Base-by-base conservation (phyloP, 2,113 vertebrate species). In the Caloenas nicobarica region DNA sequence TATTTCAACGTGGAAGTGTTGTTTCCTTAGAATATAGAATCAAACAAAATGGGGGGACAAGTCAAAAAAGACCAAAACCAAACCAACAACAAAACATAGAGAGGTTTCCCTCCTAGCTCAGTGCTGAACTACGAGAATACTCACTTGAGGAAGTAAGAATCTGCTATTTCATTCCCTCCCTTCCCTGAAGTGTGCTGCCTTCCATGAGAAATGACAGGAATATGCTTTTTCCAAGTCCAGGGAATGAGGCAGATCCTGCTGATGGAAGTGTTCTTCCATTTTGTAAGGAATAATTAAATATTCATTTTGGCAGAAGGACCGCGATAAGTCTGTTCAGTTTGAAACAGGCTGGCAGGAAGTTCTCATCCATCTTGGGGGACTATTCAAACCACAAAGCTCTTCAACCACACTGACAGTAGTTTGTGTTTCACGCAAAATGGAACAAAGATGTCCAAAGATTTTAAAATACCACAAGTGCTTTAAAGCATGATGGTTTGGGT, bases 141-240 rank as follows among this genome's bases (percentile, higher is more conserved):
- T 34, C 24, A 24, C 12, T 29, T 0, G 1, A 40, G 34, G 22
- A 64, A 62, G n/a, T 7, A 23, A 69, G 48, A 77, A 77, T 31
- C 10, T 60, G 4, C 3, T 68, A 2, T 31, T 81, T 53, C 0
- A 1, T 56, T 56, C 8, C 34, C 31, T 77, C 7, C 14, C 17
- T 65, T 77, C 16, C 24, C 44, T 46, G 14, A 73, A 10, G 17
- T 48, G 25, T 50, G 2, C 9, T 60, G 5, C 68, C 7, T 84
- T 5, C 29, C 8, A n/a, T 16, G 12, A 87, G 18, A 60, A 77
- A 87, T 72, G 18, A 44, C 11, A 51, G 6, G 4, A 16, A 15
- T 33, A n/a, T 5, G 2, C 13, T 61, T 64, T 57, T 82, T 40
- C 36, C 33, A 60, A 51, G 10, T 64, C 33, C 17, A 46, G 48